Base-by-base conservation (phyloP, 2,888 invertebrate species). In the Onchidella celtica region DNA sequence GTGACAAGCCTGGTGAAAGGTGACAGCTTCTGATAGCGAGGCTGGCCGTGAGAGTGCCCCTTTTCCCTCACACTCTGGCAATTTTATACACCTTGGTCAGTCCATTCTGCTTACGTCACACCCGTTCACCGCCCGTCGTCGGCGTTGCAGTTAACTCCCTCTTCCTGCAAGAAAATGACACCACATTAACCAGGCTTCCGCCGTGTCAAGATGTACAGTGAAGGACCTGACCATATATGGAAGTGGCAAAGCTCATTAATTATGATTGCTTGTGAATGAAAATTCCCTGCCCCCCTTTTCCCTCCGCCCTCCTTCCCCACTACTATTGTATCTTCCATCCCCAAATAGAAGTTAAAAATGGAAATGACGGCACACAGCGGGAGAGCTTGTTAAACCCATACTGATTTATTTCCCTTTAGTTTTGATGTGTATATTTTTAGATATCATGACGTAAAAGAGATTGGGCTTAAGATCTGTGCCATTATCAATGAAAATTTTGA, bases 71-170 rank as follows among this genome's bases (percentile, higher is more conserved):
- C 47, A 47, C 47, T 47, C 47, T 17, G 47, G 47, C 47, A 47
- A 24, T 59, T 61, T 73, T 59, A 34, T 73, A 73, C 24, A 36
- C 32, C 36, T 0, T n/a, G 73, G 73, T 61, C 73, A 73, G 61
- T 61, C 1, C 6, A 14, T 59, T 2, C 36, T 17, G 47, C 47
- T 47, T 6, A 47, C 47, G 47, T 47, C 47, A 47, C 47, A n/a
- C n/a, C 17, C 47, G 17, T 17, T 47, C 47, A 47, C 29, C 11
- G 66, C 66, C 32, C 57, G 57, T 32, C 47, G 47, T 40, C 40
- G 17, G 11, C 72, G 27, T 17, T 17, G 14, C 21, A 59, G n/a
- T 40, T 29, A 6, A n/a, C 2, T 24, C 29, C 61, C 38, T 2
- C 61, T 17, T 17, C 59, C 73, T 24, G 61, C 73, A 36, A 36